phyloP scores from a whole-genome alignment of 2,113 vertebrate species.

The Callopanchax toddi region DNA sequence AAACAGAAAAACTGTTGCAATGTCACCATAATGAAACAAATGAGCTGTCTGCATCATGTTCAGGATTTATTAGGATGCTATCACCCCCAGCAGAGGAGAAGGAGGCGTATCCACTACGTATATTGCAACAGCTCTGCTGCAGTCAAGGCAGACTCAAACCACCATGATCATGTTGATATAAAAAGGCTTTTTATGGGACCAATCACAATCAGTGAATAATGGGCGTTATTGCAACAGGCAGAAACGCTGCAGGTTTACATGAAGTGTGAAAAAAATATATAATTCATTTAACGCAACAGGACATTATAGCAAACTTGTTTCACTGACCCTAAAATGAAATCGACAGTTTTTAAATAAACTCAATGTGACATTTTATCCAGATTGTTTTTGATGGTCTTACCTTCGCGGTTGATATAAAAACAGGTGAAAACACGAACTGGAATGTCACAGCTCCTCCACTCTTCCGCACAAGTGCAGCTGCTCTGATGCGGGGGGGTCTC shows the following conservation, averaged over 20 bases:
- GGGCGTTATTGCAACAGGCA: neutral
- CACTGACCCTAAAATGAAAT: too few species aligned
- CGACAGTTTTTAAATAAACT: too few species aligned
- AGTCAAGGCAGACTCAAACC: neutral
- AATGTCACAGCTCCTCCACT: slow-evolving; percentile 41
- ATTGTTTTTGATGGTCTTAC: slow-evolving; percentile 28
- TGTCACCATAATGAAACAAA: neutral
- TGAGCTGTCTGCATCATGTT: neutral
- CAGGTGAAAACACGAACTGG: slow-evolving; percentile 16
- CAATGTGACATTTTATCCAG: neutral
- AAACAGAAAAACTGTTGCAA: neutral
- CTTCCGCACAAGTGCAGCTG: slow-evolving; percentile 55
- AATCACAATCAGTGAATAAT: neutral
- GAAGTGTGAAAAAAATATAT: too few species aligned
- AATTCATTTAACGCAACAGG: too few species aligned
- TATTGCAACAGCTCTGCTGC: slow-evolving; percentile 1
- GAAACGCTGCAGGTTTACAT: neutral
- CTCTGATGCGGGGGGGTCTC: neutral
- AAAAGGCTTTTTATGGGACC: neutral
- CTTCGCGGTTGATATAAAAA: slow-evolving; percentile 20
- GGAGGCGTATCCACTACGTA: slow-evolving; percentile 31
- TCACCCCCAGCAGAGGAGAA: neutral
- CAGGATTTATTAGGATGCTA: slow-evolving; percentile 1
- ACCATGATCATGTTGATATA: neutral
- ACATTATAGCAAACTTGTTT: too few species aligned